These are phyloP conservation scores for Cotesia congregata DNA, from an alignment of 2,888 invertebrate genomes.

Conservation along the genomic window DNA sequence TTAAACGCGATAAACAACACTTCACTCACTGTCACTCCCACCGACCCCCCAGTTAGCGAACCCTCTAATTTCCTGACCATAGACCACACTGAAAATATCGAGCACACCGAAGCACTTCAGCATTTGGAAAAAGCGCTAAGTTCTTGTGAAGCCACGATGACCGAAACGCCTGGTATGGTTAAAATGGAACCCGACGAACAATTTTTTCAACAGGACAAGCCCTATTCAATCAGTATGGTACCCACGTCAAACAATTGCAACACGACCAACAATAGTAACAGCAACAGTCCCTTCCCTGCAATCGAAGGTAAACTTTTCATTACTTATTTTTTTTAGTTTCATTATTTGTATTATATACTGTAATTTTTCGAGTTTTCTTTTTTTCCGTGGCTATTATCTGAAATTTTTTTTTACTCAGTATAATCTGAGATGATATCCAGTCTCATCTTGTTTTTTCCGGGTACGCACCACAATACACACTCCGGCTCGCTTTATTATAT, in stretches of 20 bases:
- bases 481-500: no score
- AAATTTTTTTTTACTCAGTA: no score
- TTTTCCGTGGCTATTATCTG: no score
- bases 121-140: constrained; percentile 67
- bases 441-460: no score
- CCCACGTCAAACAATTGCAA: constrained; percentile 58
- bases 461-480: no score
- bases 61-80: constrained; percentile 64
- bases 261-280: constrained; percentile 10
- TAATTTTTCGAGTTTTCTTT: no score
- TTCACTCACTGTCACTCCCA: constrained; percentile 45
- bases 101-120: constrained; percentile 67
- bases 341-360: no score
- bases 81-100: constrained; percentile 67
- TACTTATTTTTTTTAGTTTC: neutral
- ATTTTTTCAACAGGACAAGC: constrained; percentile 65
- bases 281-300: constrained; percentile 65
- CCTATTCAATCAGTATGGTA: constrained; percentile 67
- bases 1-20: constrained; percentile 50
- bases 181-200: constrained; percentile 69
- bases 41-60: constrained; percentile 53
- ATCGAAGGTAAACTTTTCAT: constrained; percentile 62
- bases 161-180: constrained; percentile 67
- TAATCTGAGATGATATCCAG: no score
- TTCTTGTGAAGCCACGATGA: constrained; percentile 67